Base-by-base conservation (phyloP, 53 echinoderm and acorn worm species). In the Holothuria leucospilota region DNA sequence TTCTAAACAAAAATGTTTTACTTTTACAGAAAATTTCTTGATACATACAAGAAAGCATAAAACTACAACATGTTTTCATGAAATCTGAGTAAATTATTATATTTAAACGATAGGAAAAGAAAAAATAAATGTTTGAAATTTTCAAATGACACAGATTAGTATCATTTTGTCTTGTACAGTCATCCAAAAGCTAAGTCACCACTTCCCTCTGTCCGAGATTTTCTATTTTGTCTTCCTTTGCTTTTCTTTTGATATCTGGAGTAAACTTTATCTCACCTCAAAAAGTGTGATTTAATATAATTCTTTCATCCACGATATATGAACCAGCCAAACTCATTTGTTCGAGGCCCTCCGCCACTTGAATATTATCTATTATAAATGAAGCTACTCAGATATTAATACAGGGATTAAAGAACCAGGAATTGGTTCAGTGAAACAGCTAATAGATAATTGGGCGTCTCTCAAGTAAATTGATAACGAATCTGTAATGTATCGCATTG, bases 331-430 rank as follows among this genome's bases (percentile, higher is more conserved):
- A 52, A 56, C 75, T 49, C 21, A 49, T 49, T 75, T 75, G 75
- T 46, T 49, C 75, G 75, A 52, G 75, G 51, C 75, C 41, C 75
- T 74, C 52, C 52, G 49, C 38, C 68, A 52, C 75, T 75, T 75
- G 75, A 11, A 49, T 12, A 52, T 26, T 52, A 75, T 75, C 25
- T 75, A 51, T 75, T 40, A 80, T 80, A 80, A 80, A 60, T 80
- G 80, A 80, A 80, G 27, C 30, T 59, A 80, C 80, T 80, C 80
- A 80, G 80, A 80, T 80, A 80, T 60, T 80, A 80, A 80, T 80
- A 59, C 80, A 75, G 51, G 75, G 52, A 75, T 26, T 49, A 51
- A 24, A 75, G 30, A 49, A 38, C 24, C 23, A 20, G 41, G 25
- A 75, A 75, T 24, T 75, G 75, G 75, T 75, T 75, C 75, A 75